Percentiles rank a stretch among this genome's conserved stretches.
These are phyloP conservation scores for Patella depressa DNA, from an alignment of 2,888 invertebrate species.

Conservation along the genomic window DNA sequence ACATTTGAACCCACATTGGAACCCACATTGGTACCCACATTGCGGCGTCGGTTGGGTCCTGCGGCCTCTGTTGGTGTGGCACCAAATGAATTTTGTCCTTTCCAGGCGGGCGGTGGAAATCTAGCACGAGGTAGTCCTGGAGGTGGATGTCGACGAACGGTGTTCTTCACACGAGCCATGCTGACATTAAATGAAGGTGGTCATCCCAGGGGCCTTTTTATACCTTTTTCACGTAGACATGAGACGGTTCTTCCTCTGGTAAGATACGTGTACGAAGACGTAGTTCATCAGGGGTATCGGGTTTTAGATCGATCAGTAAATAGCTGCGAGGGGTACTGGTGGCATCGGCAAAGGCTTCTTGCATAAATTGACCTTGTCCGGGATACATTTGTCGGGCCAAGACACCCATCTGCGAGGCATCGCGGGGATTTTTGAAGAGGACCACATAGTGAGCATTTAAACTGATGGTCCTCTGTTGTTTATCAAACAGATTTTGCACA, in stretches of 20 bases:
- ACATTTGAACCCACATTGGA: too few species aligned
- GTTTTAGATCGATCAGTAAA: conserved; percentile 1
- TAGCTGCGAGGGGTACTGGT: neutral
- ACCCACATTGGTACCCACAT: too few species aligned
- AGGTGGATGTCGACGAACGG: too few species aligned
- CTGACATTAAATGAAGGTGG: too few species aligned
- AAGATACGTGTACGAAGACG: neutral
- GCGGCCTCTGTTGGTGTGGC: too few species aligned
- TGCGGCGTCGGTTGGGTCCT: too few species aligned
- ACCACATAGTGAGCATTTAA: conserved; percentile 19
- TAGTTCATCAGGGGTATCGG: neutral
- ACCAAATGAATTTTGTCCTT: too few species aligned
- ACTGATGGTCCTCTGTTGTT: conserved; percentile 13
- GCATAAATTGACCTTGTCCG: neutral
- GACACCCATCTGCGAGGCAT: conserved; percentile 8
- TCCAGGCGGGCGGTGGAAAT: too few species aligned
- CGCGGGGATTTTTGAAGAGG: conserved; percentile 15
- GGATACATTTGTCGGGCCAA: neutral
- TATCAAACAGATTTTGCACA: conserved; percentile 15
- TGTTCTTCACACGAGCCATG: too few species aligned
- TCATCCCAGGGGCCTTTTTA: neutral
- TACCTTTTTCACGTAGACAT: neutral
- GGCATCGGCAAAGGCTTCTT: conserved; percentile 2
- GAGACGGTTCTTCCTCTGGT: neutral
- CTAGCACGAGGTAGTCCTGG: too few species aligned